Evolutionary conservation across 1,140 invertebrate genomes (phyloP).

Genomic region (Heterodera schachtii): DNA sequence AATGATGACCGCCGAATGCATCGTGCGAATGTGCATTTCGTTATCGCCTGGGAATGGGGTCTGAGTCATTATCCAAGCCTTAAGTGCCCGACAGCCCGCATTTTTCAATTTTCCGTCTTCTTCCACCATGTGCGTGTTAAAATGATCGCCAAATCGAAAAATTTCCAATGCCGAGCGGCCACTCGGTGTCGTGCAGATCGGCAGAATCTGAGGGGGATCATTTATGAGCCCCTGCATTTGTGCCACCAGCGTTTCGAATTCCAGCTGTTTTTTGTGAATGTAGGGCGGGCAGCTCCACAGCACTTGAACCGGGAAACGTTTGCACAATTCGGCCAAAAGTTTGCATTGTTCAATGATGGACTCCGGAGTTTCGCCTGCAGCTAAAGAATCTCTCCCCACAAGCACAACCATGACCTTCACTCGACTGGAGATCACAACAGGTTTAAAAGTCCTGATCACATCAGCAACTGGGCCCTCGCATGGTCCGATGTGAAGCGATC

Average conservation of each 20-base stretch:
- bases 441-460: slow-evolving; percentile 1
- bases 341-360: not conserved
- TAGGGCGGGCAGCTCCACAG: not conserved
- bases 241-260: slow-evolving; percentile 1
- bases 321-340: not conserved
- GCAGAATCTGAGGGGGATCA: not conserved
- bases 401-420: slow-evolving; percentile 7
- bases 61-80: slow-evolving; percentile 14
- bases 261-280: not conserved
- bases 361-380: slow-evolving; percentile 7
- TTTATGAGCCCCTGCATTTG: not conserved
- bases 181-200: not conserved
- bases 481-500: slow-evolving; percentile 1
- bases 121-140: not conserved
- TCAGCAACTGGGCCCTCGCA: not conserved
- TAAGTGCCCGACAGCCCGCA: not conserved
- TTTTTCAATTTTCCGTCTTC: not conserved
- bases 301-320: slow-evolving; percentile 1
- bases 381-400: slow-evolving; percentile 1
- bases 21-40: not conserved
- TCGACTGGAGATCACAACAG: not conserved
- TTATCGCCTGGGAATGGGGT: not conserved
- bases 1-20: not conserved
- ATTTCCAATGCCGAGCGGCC: slow-evolving; percentile 12
- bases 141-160: slow-evolving; percentile 1